These are phyloP conservation scores for Cryptoprocta ferox DNA, from an alignment of 2,797 vertebrate genomes.

Conservation along the genomic window DNA sequence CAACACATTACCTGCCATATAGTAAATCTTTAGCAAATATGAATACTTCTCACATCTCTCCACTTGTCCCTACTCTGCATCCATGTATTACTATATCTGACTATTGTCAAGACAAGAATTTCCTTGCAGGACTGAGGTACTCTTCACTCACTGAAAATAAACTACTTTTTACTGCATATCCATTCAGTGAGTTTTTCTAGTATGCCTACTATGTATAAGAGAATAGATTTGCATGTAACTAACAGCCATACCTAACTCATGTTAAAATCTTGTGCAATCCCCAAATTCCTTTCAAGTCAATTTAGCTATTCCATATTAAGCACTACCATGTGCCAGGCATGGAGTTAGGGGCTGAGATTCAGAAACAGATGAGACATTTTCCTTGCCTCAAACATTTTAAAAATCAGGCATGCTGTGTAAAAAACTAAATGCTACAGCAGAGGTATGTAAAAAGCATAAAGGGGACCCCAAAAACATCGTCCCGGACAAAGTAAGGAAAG, in stretches of 20 bases:
- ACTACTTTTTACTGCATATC: constrained; percentile 38
- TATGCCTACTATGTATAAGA: neutral
- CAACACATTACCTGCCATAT: neutral
- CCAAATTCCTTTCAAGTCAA: constrained; percentile 16
- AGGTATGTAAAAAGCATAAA: neutral
- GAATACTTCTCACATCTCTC: constrained; percentile 19
- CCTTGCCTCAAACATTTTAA: constrained; percentile 43
- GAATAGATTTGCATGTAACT: constrained; percentile 49
- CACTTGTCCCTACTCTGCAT: neutral
- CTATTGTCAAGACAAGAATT: constrained; percentile 55
- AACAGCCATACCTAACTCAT: constrained; percentile 3
- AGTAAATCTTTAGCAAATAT: constrained; percentile 24
- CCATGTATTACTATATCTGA: constrained; percentile 13
- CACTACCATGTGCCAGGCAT: neutral
- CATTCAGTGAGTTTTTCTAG: neutral
- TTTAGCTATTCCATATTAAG: neutral
- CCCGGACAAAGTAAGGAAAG: neutral
- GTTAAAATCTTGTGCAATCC: constrained; percentile 45
- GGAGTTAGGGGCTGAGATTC: constrained; percentile 5
- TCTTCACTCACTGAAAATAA: constrained; percentile 53
- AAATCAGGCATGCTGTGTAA: neutral
- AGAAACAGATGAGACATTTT: neutral
- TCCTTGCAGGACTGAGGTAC: constrained; percentile 17
- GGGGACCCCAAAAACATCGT: neutral
- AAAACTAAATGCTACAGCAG: neutral